Evolutionary conservation across 2,113 vertebrate genomes (phyloP), one percentile per base, ranked within the genome.

Genomic region (Furnarius figulus): DNA sequence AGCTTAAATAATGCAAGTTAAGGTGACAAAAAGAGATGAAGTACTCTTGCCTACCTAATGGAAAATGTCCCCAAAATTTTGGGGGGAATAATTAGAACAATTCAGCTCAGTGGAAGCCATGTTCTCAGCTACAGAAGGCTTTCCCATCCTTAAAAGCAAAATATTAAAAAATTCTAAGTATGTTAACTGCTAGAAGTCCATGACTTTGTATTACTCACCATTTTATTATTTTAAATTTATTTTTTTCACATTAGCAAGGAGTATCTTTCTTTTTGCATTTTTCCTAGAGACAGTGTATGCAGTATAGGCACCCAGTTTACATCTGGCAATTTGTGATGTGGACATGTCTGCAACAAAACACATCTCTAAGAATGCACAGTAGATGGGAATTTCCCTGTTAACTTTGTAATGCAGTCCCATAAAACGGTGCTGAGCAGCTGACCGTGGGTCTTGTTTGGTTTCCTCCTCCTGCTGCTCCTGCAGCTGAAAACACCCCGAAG

Each of bases 341-440:
- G 59, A 27, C 17, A 8, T 3, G 25, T n/a, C 87, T 37, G n/a
- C 73, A 74, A 37, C 20, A 22, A 74, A 77, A 42, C 9, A 18
- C 20, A 7, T 0, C 2, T 4, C 8, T 0, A 1, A 35, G 46
- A 37, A 12, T 22, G 9, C 42, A 16, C 39, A 16, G 46, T 2
- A 40, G 61, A 30, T 17, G 25, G 20, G 75, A 50, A 59, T 47
- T 63, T 62, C 47, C 39, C 33, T 6, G 8, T 23, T 7, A 12
- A 28, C 10, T 31, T 21, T 31, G 28, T 8, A 22, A 16, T 1
- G 11, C 7, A 4, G 39, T 15, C 24, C 35, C 55, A 27, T 24
- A 10, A 53, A 22, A n/a, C 0, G 5, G 31, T 15, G 59, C 55
- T 40, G 63, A 47, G 67, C 56, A 66, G 74, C 70, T 35, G 50